phyloP scores from a whole-genome alignment of 2,113 vertebrate species.

The Odontesthes bonariensis region DNA sequence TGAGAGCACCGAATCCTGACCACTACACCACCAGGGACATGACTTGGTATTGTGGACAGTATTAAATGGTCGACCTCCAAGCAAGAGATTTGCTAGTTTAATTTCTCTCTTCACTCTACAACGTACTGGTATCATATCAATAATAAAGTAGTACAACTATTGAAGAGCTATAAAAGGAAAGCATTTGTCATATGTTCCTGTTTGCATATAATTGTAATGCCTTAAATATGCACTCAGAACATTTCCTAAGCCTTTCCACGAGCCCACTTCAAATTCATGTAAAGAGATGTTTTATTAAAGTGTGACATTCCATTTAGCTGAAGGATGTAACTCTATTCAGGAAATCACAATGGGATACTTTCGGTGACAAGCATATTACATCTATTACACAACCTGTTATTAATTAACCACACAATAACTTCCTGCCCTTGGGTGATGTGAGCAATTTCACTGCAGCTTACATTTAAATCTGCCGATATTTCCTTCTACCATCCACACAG shows the following conservation, averaged over 20 bases:
- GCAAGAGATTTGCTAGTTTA: too few species aligned
- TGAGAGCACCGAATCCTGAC: too few species aligned
- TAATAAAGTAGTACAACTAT: conserved; percentile 5
- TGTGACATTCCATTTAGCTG: conserved; percentile 20
- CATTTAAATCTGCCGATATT: conserved; percentile 25
- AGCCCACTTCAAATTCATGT: not conserved
- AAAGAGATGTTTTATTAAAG: conserved; percentile 7
- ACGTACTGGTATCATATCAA: not conserved
- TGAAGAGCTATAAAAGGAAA: not conserved
- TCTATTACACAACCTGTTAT: conserved; percentile 39
- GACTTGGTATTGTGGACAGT: too few species aligned
- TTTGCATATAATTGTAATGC: not conserved
- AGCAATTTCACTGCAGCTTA: conserved; percentile 28
- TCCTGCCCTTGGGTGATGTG: conserved; percentile 26
- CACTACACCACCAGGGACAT: too few species aligned
- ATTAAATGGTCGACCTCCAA: too few species aligned
- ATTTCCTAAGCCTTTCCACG: not conserved
- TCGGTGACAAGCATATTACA: conserved; percentile 24
- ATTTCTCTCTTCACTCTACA: not conserved
- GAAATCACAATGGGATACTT: conserved; percentile 49
- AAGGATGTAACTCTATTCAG: conserved; percentile 26
- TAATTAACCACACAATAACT: conserved; percentile 40
- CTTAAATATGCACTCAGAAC: not conserved
- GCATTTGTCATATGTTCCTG: not conserved
- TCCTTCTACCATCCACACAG: not conserved